Evolutionary conservation across 2,888 invertebrate genomes (phyloP), one percentile per base, ranked within the genome.

Genomic region (Chelonus formosanus): DNA sequence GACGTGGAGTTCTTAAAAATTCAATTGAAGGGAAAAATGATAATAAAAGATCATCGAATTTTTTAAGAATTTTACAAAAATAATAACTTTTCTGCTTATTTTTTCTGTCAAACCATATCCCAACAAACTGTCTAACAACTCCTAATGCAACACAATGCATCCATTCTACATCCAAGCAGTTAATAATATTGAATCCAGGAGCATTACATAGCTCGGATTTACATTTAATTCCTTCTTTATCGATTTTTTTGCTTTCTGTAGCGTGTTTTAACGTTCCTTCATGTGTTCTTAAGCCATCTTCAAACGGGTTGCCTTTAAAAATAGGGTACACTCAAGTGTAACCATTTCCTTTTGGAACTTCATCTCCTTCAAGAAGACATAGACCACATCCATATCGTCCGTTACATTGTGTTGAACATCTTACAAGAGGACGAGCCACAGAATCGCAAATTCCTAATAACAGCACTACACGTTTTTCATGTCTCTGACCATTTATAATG

Each of bases 381-480:
- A 69, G 65, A 6, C 61, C 65, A 56, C 73, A 75, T 0, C 72
- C 73, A 55, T 57, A 72, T 5, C 65, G 56, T 0, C 71, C 72
- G 44, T 71, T 71, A 31, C 67, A 71, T 52, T 64, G 68, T 8
- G 45, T 48, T 3, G 63, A 48, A 50, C 50, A 56, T 59, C 59
- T 6, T 4, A 71, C 60, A 5, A 53, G 47, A 6, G 70, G 68
- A 43, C 70, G 40, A 7, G 65, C 73, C 10, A 68, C 62, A 34
- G 63, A 65, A 63, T 73, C 71, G 20, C 69, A 68, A 31, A 73
- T 50, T 5, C 66, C 65, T 3, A 60, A 35, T 43, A 69, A 40
- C 5, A 70, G n/a, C 34, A 45, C 35, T 32, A 61, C 56, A 67
- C 64, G 69, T 70, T 68, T 65, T 7, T 8, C 60, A 31, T 61